Evolutionary conservation across 2,113 vertebrate genomes (phyloP).

Genomic region (Narcine bancroftii): DNA sequence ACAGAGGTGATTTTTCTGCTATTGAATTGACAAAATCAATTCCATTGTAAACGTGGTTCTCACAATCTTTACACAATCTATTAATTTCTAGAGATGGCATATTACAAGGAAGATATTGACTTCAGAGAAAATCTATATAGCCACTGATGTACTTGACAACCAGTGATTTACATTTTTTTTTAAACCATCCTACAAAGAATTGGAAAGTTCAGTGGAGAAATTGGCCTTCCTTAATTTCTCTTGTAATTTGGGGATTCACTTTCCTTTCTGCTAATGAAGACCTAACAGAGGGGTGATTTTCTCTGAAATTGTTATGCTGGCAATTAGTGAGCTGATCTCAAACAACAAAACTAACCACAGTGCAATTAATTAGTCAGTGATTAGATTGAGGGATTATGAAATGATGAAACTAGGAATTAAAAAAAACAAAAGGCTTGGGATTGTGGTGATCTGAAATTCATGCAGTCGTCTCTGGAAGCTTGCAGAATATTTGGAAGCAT

Average conservation of each 20-base stretch:
- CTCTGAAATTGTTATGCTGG: background rate
- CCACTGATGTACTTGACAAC: background rate
- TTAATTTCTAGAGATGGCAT: background rate
- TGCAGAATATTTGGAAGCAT: too few species aligned
- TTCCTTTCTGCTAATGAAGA: background rate
- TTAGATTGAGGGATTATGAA: background rate
- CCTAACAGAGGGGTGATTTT: background rate
- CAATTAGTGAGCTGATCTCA: background rate
- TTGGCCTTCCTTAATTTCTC: background rate
- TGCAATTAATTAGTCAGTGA: slow-evolving; percentile 9
- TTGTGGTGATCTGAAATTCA: too few species aligned
- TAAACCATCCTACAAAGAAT: background rate
- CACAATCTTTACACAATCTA: background rate
- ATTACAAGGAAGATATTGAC: background rate
- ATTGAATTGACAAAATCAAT: background rate
- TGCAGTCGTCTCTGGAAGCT: too few species aligned
- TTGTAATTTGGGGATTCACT: background rate
- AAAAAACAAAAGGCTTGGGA: background rate
- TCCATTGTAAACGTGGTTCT: background rate
- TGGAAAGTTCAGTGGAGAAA: background rate
- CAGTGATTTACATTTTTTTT: background rate
- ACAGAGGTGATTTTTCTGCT: background rate
- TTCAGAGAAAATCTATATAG: background rate
- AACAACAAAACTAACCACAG: background rate
- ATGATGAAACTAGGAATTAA: background rate